Evolutionary conservation across 2,888 invertebrate species (phyloP).

Genomic region (Brachyptera putata): DNA sequence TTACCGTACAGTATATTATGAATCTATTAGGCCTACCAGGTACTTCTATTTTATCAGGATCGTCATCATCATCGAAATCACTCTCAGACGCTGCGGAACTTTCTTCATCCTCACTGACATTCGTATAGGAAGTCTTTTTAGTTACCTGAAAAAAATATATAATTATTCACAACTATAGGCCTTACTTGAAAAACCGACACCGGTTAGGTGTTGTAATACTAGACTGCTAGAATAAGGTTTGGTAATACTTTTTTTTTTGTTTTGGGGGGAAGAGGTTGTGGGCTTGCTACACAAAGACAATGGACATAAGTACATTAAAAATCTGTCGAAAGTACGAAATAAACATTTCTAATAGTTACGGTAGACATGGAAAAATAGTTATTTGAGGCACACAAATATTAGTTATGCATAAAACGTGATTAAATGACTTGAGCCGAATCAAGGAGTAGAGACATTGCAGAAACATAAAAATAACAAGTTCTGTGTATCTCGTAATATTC

Average conservation of each 20-base stretch:
- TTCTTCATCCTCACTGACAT: slow-evolving; percentile 46
- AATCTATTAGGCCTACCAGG: slow-evolving; percentile 56
- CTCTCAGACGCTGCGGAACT: slow-evolving; percentile 48
- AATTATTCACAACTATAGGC: not conserved
- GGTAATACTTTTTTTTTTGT: slow-evolving; percentile 3
- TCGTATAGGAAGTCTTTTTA: slow-evolving; percentile 39
- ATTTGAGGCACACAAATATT: too few species aligned
- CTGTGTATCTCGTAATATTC: slow-evolving; percentile 32
- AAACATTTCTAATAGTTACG: too few species aligned
- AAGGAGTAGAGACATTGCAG: slow-evolving; percentile 5
- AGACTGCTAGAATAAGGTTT: not conserved
- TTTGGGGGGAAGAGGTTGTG: slow-evolving; percentile 3
- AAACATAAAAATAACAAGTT: slow-evolving; percentile 44
- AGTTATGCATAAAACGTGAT: too few species aligned
- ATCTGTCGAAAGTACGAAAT: too few species aligned
- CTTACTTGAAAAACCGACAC: too few species aligned
- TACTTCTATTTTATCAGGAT: slow-evolving; percentile 88
- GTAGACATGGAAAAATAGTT: too few species aligned
- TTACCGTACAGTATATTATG: not conserved
- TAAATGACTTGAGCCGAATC: not conserved
- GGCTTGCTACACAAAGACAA: too few species aligned
- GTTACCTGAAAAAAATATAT: slow-evolving; percentile 19
- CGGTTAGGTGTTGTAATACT: not conserved
- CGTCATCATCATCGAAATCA: slow-evolving; percentile 83
- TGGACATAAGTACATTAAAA: too few species aligned